Base-by-base conservation (phyloP, 2,888 invertebrate genomes). In the Drosophila quinaria region DNA sequence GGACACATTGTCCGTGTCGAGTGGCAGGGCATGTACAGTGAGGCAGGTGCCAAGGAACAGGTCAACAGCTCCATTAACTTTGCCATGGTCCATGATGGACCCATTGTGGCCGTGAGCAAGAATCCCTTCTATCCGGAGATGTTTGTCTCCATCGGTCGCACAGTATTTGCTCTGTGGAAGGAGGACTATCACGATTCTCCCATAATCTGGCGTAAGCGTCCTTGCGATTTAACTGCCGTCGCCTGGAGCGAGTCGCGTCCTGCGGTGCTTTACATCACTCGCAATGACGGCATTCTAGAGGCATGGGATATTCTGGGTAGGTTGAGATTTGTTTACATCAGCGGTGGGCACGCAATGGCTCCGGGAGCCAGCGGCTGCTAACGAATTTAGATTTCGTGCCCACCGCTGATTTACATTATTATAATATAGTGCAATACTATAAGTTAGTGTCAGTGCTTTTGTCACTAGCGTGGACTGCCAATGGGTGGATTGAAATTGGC, bases 221-320 rank as follows among this genome's bases (percentile, higher is more conserved):
- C 94, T 2, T 93, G 92, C 63, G 92, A 93, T 60, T 93, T 96
- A 71, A 95, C 96, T 0, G 94, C 94, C 15, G 95, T 95, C 0
- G 93, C 93, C 39, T 97, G 97, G 97, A 96, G 96, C n/a, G 93
- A 94, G n/a, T 94, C 95, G 46, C 94, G 96, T 55, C 95, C 97
- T 0, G 95, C 95, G 52, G 94, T 96, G 51, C 93, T 97, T 65
- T 96, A 95, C 88, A 92, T 97, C 60, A 94, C 95, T 1, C 95
- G 96, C 19, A 94, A 93, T 25, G 96, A 97, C 93, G 97, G 97
- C 3, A 94, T 94, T 65, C 93, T 97, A 13, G 97, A 97, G 92
- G 95, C 95, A 11, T 98, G 97, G 97, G 96, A 97, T 93, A 93
- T 97, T 63, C 92, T 96, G 44, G 84, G 92, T 92, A 47, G 29